Evolutionary conservation across 2,113 vertebrate genomes (phyloP), one percentile per base, ranked within the genome.

Genomic region (Pseudorasbora parva): DNA sequence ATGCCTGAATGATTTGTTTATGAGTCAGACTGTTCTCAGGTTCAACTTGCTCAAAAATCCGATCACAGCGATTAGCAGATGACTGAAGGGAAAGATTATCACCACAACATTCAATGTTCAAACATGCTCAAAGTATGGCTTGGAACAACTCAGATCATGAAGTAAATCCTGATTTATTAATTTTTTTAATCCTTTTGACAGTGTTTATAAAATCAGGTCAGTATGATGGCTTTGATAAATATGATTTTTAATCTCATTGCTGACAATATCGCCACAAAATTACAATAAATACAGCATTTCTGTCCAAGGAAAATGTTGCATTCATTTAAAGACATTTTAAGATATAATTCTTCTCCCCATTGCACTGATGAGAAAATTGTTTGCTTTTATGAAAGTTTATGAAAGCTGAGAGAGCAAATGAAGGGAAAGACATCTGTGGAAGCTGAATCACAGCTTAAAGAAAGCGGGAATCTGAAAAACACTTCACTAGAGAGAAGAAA

Each of bases 351-450:
- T 19, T 60, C 57, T 41, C n/a, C 25, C 56, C 33, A 25, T 45
- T 57, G 21, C 21, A 43, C 45, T 59, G 11, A 60, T 60, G 7
- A 43, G 75, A 78, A 78, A 8, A 45, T 45, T 45, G 47, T 37
- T 47, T 10, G 8, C 15, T 45, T 64, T 62, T 78, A 78, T 77
- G 74, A 59, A 41, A 64, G 33, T 78, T 78, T 12, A 78, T 45
- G 57, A 47, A 62, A 62, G 14, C 75, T 17, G 37, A 45, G 54
- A 59, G 57, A 17, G 23, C 57, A 25, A 30, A 30, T 23, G 14
- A 47, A 64, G 8, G 57, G 57, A 64, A 47, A 47, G 57, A 62
- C 76, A 57, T 76, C 27, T 57, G 51, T 76, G 51, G 19, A 57
- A 21, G 30, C 23, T 30, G 25, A 75, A 75, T 33, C 17, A 6